Base-by-base conservation (phyloP, 2,888 invertebrate species). In the Drosophila birchii region DNA sequence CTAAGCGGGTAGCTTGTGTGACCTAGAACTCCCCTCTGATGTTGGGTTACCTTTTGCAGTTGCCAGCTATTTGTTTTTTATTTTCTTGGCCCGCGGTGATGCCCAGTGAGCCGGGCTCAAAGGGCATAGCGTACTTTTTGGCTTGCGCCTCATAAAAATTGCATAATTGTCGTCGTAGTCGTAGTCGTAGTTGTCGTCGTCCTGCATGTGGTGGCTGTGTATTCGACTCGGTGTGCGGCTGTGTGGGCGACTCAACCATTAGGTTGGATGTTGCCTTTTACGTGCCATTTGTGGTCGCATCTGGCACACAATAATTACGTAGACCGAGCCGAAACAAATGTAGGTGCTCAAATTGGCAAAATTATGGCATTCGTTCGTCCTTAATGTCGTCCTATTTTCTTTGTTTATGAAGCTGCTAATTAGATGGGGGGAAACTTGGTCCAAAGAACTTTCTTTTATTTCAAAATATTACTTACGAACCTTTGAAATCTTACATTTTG, bases 111-210 rank as follows among this genome's bases (percentile, higher is more conserved):
- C 38, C 55, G n/a, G 47, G 41, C 73, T 71, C 77, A 77, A 80
- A 85, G 75, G 75, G 60, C 78, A 73, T 58, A 64, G 78, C 79
- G 76, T 71, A 79, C 72, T 76, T 80, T 85, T 73, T 78, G 74
- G 67, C 75, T 56, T 77, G 59, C 41, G 75, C 53, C 72, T 81
- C 82, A 81, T 87, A 80, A 78, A 86, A 86, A 82, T 84, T 87
- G 83, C 88, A 87, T 79, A 84, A 78, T 82, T 88, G 77, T 76
- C 74, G 67, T 58, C 53, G 51, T 51, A 11, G 44, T 47, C 11
- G 29, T 47, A 14, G 29, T 49, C 18, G 45, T 29, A 16, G 45
- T 44, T 34, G 51, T n/a, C 23, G 47, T 49, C 23, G 56, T 51
- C 45, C 71, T 58, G 53, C 39, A 61, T 64, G 41, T 73, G 64